Evolutionary conservation across 2,797 vertebrate species (phyloP), one percentile per base, ranked within the genome.

Genomic region (Hippocampus kuda): DNA sequence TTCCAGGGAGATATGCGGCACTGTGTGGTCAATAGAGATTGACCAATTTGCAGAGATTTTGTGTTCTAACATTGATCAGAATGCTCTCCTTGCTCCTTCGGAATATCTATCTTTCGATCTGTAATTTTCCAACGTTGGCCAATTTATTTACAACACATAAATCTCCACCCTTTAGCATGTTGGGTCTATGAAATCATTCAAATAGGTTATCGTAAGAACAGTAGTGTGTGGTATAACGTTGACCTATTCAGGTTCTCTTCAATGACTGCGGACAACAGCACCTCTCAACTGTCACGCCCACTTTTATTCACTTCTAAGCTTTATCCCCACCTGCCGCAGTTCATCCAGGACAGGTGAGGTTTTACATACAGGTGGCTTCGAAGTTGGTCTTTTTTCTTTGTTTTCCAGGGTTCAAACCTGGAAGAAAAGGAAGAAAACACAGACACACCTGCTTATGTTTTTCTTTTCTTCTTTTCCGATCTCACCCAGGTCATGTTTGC

Each of bases 301-400:
- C 70, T 69, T 75, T 62, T 54, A 65, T 70, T 64, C n/a, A 48
- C 38, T 44, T 72, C 75, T 61, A 72, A 61, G 67, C 46, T 79
- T 67, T 69, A 61, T 57, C 44, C 77, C 69, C 76, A 77, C 74
- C 80, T 76, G 77, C 68, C 70, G n/a, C 68, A 73, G 20, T 66
- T 69, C 24, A 65, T 61, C 20, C 26, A 71, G 64, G 77, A 67
- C 81, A 79, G 81, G 77, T 85, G 79, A 81, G 61, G 74, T 74
- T 88, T 85, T 85, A 75, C 81, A 83, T 84, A 84, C 84, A 86
- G 85, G 79, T 85, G 80, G 69, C 67, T 70, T 68, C 11, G 46
- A 53, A 67, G 67, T 68, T 73, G 57, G 42, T 24, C 62, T 59
- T 59, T 57, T 66, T 56, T 77, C 77, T 77, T 60, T 77, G 15